Evolutionary conservation across 2,797 vertebrate species (phyloP), one percentile per base, ranked within the genome.

Genomic region (Chelonia mydas): DNA sequence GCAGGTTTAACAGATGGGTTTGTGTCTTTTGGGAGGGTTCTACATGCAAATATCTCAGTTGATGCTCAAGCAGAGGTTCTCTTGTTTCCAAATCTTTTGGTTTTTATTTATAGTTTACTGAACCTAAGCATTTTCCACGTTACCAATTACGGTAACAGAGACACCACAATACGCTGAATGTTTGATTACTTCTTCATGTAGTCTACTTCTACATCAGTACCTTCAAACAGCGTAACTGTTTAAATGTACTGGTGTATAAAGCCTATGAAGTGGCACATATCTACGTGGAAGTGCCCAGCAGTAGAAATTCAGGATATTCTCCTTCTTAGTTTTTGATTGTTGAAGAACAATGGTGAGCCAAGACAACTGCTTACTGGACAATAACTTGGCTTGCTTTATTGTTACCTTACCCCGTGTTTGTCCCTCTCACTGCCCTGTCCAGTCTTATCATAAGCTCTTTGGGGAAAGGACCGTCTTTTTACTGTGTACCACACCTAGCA

Each of bases 41-140:
- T 72, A 95, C 95, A 98, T 81, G 87, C 83, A 98, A 98, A 97
- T 97, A 97, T 93, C 98, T 96, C 97, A 94, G 93, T 96, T 97
- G 87, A 83, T 93, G 81, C 83, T 91, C 90, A 95, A 89, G 85
- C 84, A 94, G 17, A 53, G 61, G 92, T 96, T 97, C 85, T 92
- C 49, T 59, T 74, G 21, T 91, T 96, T 96, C 82, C 87, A 94
- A 97, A 94, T 90, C 76, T 91, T 93, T 95, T 55, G 88, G 61
- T 31, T 74, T 90, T 81, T 87, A 72, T 88, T 92, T 84, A 96
- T 94, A 65, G 51, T 81, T 95, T 90, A 85, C 83, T 90, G 91
- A 92, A 94, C 89, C 94, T 87, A 19, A 23, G 90, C 94, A 92
- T 31, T 87, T 88, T 31, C 59, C 65, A 87, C 81, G 96, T 89